Evolutionary conservation across 53 echinoderm and acorn worm genomes (phyloP), one percentile per base, ranked within the genome.

Genomic region (Echinometra lucunter): DNA sequence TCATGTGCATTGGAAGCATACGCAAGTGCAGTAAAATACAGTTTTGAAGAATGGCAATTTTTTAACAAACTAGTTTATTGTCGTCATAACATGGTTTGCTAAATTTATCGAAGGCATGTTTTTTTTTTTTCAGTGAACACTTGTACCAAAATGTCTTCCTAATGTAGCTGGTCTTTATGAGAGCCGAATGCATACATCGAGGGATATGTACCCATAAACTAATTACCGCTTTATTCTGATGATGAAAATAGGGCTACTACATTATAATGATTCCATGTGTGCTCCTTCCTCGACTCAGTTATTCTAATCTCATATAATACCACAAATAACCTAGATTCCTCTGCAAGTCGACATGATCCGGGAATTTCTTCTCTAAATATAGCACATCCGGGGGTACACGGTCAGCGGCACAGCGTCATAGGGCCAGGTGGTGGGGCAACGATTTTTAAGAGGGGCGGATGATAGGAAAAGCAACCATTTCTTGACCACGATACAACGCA

Each of bases 311-410:
- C 49, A 23, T 81, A 4, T 81, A 3, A 44, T 25, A 21, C 53
- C 27, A 45, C 10, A 53, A 49, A 85, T 85, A 85, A 49, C 85
- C n/a, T 28, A 49, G 85, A 85, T 85, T 85, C 18, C 10, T 49
- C 30, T 37, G 53, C 28, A 85, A 28, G 85, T 30, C 27, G 30
- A 85, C 30, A 25, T 3, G 42, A 85, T 85, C 85, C 42, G 23
- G 2, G 85, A 28, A 47, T 16, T 85, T 45, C 45, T n/a, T n/a
- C 85, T 49, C 85, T 28, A 85, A 47, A 85, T 27, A 85, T 85
- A 85, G 85, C 13, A 85, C 49, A 45, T 85, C n/a, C 45, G 85
- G 85, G 44, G 85, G 85, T 18, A 45, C 85, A 85, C 85, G 85
- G 85, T 85, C 85, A 30, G 44, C 28, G 85, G 28, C n/a, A 4